phyloP scores from a whole-genome alignment of 2,113 vertebrate genomes.

The Vulpes lagopus region DNA sequence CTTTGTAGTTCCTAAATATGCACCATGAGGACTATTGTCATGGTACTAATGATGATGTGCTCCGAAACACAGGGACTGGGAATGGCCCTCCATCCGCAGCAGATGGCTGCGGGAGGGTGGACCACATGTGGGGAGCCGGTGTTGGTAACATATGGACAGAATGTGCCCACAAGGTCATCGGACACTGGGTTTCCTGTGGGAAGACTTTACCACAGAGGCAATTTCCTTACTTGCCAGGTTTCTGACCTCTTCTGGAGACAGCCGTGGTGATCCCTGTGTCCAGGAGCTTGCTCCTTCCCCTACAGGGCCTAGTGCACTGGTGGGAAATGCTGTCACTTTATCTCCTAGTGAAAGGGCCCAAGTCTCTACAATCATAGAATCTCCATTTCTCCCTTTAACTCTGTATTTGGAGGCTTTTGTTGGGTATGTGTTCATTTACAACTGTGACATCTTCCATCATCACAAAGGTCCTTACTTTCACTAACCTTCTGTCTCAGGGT shows the following conservation, averaged over 20 bases:
- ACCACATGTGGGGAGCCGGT: accelerated
- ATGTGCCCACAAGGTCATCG: accelerated
- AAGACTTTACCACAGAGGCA: accelerated
- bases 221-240: not conserved
- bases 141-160: accelerated
- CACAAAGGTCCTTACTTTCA: not conserved
- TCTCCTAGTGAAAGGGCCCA: not conserved
- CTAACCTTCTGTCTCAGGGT: not conserved
- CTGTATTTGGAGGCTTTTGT: not conserved
- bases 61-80: not conserved
- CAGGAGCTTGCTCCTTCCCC: not conserved
- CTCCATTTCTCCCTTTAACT: not conserved
- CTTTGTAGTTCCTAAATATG: not conserved
- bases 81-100: not conserved
- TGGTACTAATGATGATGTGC: not conserved
- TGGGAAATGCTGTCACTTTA: not conserved
- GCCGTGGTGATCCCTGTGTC: not conserved
- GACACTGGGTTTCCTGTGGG: not conserved
- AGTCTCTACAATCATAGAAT: not conserved
- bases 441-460: not conserved
- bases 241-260: not conserved
- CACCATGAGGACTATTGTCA: not conserved
- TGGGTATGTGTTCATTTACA: not conserved
- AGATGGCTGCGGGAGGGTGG: not conserved
- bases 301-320: not conserved